Conservation (phyloP, 2,797 vertebrate species). For the Triplophysa yarkandensis region DNA sequence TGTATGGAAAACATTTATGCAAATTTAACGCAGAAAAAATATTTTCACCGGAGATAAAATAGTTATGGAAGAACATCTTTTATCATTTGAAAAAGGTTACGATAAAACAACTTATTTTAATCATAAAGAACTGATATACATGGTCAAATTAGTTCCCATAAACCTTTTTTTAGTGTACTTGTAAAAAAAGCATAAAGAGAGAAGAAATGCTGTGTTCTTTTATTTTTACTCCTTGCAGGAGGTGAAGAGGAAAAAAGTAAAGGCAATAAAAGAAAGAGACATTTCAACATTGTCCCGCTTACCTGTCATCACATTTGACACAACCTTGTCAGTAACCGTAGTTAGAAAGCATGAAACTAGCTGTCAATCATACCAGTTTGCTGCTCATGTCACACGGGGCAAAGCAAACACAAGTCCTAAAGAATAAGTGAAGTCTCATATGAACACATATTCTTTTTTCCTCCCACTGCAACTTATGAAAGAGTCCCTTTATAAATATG, state of each 20-base stretch:
- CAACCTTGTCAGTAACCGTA: slow-evolving; percentile 67
- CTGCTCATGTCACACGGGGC: slow-evolving; percentile 28
- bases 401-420: slow-evolving; percentile 43
- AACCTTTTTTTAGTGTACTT: neutral
- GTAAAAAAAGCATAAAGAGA: neutral
- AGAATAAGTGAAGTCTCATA: slow-evolving; percentile 32
- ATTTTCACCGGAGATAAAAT: too few species aligned
- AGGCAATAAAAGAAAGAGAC: slow-evolving; percentile 44
- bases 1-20: too few species aligned
- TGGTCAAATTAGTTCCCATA: too few species aligned
- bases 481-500: neutral
- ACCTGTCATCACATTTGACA: slow-evolving; percentile 67
- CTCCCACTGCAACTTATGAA: slow-evolving; percentile 5
- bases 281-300: slow-evolving; percentile 61
- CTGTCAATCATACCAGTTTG: slow-evolving; percentile 65
- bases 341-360: slow-evolving; percentile 66
- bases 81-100: too few species aligned
- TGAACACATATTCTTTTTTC: slow-evolving; percentile 6
- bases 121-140: too few species aligned
- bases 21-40: too few species aligned
- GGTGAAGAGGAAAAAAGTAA: slow-evolving; percentile 33
- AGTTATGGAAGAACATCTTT: too few species aligned
- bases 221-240: slow-evolving; percentile 19
- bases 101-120: too few species aligned
- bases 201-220: neutral